These are phyloP conservation scores for Dufourea novaeangliae DNA, from an alignment of 1,140 invertebrate species.

Conservation along the genomic window DNA sequence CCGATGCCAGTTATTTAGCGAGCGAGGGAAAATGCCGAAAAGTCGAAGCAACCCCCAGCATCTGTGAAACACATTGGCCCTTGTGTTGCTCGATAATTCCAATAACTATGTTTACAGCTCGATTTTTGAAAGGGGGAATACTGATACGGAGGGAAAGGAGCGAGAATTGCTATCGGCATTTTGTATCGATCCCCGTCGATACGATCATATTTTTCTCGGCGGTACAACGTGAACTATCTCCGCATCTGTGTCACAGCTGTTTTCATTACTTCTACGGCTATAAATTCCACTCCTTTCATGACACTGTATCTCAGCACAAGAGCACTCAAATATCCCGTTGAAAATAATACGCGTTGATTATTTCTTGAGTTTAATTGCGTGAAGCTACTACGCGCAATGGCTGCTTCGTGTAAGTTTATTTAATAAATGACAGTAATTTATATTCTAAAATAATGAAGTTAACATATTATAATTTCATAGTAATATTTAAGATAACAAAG, in stretches of 20 bases:
- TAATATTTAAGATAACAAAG: no score
- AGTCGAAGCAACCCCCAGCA: background rate
- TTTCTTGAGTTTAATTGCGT: background rate
- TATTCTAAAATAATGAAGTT: no score
- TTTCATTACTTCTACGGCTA: constrained; percentile 1
- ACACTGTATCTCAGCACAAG: background rate
- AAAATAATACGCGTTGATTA: background rate
- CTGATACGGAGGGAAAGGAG: background rate
- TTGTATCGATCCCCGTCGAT: constrained; percentile 31
- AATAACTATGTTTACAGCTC: constrained; percentile 22
- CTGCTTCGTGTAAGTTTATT: background rate
- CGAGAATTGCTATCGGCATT: constrained; percentile 10
- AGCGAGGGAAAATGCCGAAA: no score
- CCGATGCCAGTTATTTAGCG: no score
- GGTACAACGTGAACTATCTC: constrained; percentile 28
- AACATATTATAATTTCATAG: no score
- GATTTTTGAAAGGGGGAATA: background rate
- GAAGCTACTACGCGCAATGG: background rate
- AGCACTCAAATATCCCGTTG: background rate
- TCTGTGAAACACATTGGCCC: background rate
- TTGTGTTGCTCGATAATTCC: background rate
- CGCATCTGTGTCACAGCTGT: constrained; percentile 33
- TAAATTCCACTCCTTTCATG: constrained; percentile 30
- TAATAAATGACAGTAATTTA: background rate
- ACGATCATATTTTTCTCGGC: constrained; percentile 23